Evolutionary conservation across 2,888 invertebrate genomes (phyloP), one percentile per base, ranked within the genome.

Genomic region (Platycheirus albimanus): DNA sequence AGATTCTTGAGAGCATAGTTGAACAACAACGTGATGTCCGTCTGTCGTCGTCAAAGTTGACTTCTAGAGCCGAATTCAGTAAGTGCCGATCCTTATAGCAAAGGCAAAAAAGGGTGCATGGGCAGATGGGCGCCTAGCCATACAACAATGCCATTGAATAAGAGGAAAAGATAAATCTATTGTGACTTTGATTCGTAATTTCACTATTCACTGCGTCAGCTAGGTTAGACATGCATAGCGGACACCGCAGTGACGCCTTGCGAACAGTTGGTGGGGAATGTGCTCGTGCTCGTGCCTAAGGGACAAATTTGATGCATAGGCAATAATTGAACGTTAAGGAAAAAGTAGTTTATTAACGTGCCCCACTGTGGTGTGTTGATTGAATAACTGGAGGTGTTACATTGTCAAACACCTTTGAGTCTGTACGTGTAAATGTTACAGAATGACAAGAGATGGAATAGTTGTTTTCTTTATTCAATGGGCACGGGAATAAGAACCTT

Each of bases 141-240:
- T 20, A 36, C 64, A 41, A 58, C 45, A 79, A 63, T 77, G 56
- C 66, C 54, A 69, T 51, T 43, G 43, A 61, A 20, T 49, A 43
- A 33, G 45, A 67, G 28, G 49, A 49, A 71, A 72, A 71, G 24
- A 49, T 64, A 63, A 77, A 71, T 67, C 63, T 61, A 66, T 77
- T 63, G 43, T 72, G 71, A 77, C 67, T 77, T 72, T 77, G 67
- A 67, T 81, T 54, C 33, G 69, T 69, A 69, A 69, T 80, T 80
- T 80, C 69, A 61, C 75, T 69, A 80, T 80, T 80, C 41, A 75
- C 38, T 52, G 43, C 69, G 79, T 75, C 75, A 80, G 79, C 30
- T 47, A 20, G 41, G 63, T 75, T 56, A 80, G 75, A 75, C 79
- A 63, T 70, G 75, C n/a, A n/a, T n/a, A n/a, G n/a, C 24, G 49